Evolutionary conservation across 2,888 invertebrate species (phyloP).

Genomic region (Drosophila prolongata): DNA sequence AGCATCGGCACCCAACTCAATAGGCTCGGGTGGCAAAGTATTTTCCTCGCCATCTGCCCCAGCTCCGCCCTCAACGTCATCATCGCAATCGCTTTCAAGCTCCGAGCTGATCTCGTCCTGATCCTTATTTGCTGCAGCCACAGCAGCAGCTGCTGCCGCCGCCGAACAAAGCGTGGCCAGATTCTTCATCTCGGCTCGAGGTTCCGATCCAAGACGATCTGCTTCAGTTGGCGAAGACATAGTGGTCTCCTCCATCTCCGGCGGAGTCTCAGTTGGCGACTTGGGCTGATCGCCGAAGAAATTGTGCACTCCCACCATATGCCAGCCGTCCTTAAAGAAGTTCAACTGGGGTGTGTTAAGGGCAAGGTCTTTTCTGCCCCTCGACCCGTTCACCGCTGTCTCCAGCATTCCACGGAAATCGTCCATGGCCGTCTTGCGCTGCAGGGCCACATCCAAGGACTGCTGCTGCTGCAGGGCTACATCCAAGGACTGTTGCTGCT

Average conservation of each 20-base stretch:
- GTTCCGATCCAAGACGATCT: constrained; percentile 49
- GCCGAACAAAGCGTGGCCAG: constrained; percentile 81
- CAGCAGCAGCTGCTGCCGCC: constrained; percentile 79
- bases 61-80: constrained; percentile 30
- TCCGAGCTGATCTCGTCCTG: constrained; percentile 49
- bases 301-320: constrained; percentile 82
- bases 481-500: constrained; percentile 50
- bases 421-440: constrained; percentile 64
- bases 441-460: constrained; percentile 47
- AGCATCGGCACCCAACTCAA: constrained; percentile 58
- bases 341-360: constrained; percentile 69
- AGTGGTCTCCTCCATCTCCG: constrained; percentile 74
- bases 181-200: constrained; percentile 80
- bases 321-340: constrained; percentile 83
- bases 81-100: constrained; percentile 51
- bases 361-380: constrained; percentile 52
- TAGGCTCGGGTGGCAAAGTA: constrained; percentile 67
- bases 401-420: constrained; percentile 69
- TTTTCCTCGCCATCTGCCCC: constrained; percentile 61
- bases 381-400: constrained; percentile 68
- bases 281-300: constrained; percentile 84
- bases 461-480: constrained; percentile 46
- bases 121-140: constrained; percentile 58
- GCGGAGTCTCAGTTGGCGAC: constrained; percentile 84
- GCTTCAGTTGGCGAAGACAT: constrained; percentile 59